Conservation (phyloP, 2,113 vertebrate genomes). For the Charadrius vociferus region DNA sequence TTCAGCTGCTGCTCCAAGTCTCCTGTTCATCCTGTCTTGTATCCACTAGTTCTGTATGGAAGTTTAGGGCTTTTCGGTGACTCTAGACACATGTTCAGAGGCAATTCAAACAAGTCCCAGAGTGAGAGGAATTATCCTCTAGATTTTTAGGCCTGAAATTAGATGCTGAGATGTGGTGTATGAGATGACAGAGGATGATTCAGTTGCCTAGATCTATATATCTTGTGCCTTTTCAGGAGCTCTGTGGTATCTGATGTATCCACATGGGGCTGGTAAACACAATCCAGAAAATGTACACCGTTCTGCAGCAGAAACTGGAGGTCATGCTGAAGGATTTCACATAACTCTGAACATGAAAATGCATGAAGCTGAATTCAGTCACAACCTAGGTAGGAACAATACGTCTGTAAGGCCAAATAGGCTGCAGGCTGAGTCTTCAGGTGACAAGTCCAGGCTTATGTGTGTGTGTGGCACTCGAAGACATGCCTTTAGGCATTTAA, state of each 20-base stretch:
- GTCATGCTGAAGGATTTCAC: not conserved
- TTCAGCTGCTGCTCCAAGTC: not conserved
- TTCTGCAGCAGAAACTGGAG: not conserved
- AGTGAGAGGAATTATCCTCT: accelerated
- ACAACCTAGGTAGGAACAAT: accelerated
- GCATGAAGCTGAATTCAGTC: accelerated
- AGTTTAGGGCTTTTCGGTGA: not conserved
- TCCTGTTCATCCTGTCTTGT: not conserved
- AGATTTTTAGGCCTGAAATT: not conserved
- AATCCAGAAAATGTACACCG: accelerated
- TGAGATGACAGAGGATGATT: not conserved
- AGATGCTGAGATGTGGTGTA: not conserved
- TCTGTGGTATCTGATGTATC: not conserved
- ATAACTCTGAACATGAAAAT: not conserved
- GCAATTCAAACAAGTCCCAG: not conserved
- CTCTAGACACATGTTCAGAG: not conserved
- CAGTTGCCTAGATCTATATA: accelerated
- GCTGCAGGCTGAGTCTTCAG: not conserved
- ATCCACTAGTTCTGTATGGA: not conserved
- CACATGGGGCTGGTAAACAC: not conserved
- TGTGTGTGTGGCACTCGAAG: not conserved
- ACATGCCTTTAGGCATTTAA: not conserved
- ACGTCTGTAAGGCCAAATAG: not conserved
- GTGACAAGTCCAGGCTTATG: not conserved
- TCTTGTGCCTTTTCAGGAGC: not conserved